These are phyloP conservation scores for Coboldia fuscipes DNA, from an alignment of 1,140 invertebrate species.

Conservation along the genomic window DNA sequence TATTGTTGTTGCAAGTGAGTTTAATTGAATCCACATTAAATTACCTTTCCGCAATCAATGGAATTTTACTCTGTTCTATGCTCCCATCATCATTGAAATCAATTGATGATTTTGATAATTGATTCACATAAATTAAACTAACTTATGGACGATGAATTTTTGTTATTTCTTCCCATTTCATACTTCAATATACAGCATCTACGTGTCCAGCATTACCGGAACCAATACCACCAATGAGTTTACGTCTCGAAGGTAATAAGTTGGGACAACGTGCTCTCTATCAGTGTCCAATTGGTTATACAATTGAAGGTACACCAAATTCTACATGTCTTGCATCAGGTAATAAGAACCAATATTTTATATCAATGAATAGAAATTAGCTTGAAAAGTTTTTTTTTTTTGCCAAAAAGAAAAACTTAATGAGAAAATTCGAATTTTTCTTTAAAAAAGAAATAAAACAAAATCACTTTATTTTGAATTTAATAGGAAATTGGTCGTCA, in stretches of 20 bases:
- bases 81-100: neutral
- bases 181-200: constrained; percentile 7
- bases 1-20: constrained; percentile 54
- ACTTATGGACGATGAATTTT: neutral
- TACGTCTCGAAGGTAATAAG: constrained; percentile 39
- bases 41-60: constrained; percentile 1
- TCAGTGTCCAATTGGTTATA: constrained; percentile 43
- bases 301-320: constrained; percentile 39
- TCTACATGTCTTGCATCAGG: constrained; percentile 55
- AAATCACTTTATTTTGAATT: neutral
- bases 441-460: neutral
- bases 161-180: neutral
- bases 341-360: constrained; percentile 17
- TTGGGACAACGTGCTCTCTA: constrained; percentile 36
- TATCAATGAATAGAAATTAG: neutral
- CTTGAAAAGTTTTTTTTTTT: neutral
- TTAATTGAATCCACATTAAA: constrained; percentile 3
- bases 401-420: neutral
- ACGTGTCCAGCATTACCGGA: constrained; percentile 23
- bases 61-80: neutral
- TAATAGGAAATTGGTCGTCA: constrained; percentile 51
- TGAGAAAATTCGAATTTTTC: neutral
- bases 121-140: neutral
- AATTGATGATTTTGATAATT: constrained; percentile 1
- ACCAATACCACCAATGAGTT: constrained; percentile 24